Evolutionary conservation across 2,113 vertebrate genomes (phyloP).

Genomic region (Serilophus lunatus): DNA sequence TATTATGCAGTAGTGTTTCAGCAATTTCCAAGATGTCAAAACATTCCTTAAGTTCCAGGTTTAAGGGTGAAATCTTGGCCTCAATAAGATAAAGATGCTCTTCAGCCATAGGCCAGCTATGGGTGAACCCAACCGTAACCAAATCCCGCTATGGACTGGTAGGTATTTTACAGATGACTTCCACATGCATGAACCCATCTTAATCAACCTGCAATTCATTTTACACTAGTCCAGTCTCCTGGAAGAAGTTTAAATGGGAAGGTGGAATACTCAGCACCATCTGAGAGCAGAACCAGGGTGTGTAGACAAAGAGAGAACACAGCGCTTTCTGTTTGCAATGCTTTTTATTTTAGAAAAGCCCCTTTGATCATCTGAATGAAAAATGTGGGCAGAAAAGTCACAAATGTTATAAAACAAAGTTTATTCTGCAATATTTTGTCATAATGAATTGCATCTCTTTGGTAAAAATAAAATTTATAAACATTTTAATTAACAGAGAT

Average conservation of each 20-base stretch:
- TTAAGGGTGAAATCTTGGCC: not conserved
- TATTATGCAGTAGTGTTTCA: not conserved
- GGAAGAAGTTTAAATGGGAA: not conserved
- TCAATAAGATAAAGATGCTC: not conserved
- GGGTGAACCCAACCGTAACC: not conserved
- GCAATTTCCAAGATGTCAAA: not conserved
- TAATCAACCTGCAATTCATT: not conserved
- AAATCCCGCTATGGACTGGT: not conserved
- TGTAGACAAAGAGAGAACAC: conserved; percentile 52
- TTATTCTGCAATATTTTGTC: conserved; percentile 98
- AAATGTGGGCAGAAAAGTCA: conserved; percentile 63
- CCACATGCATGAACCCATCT: not conserved
- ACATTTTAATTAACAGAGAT: conserved; percentile 99
- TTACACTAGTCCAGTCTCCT: not conserved
- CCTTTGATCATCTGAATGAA: conserved; percentile 60
- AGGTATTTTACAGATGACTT: not conserved
- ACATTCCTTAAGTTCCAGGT: not conserved
- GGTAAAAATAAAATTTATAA: conserved; percentile 99
- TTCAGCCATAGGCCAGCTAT: not conserved
- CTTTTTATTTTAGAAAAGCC: conserved; percentile 67
- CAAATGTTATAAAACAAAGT: conserved; percentile 89
- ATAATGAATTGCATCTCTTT: conserved; percentile 99
- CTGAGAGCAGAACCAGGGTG: not conserved
- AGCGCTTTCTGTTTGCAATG: conserved; percentile 41
- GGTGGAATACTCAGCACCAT: not conserved